These are phyloP conservation scores for Eumerus sabulonum DNA, from an alignment of 2,888 invertebrate genomes.

Conservation along the genomic window DNA sequence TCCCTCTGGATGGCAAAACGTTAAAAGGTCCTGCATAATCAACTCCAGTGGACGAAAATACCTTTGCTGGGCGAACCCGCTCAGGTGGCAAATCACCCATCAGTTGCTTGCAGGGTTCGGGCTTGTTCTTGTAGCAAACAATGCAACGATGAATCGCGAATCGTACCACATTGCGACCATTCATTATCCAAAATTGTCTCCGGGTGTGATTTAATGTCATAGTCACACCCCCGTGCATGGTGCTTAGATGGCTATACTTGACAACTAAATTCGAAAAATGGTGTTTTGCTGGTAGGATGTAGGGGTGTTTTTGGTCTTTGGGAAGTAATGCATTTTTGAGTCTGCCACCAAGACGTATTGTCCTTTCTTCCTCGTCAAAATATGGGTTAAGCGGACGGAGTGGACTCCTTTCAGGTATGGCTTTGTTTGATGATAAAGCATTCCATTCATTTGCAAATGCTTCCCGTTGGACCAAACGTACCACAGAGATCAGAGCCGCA, in stretches of 20 bases:
- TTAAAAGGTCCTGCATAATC: conserved; percentile 1
- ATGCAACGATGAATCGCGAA: conserved; percentile 34
- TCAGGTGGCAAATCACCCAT: conserved; percentile 14
- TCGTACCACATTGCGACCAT: conserved; percentile 38
- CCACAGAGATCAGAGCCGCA: too few relatives aligned
- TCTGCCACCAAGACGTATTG: too few relatives aligned
- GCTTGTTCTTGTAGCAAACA: conserved; percentile 33
- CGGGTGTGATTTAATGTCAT: conserved; percentile 29
- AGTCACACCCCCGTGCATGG: too few relatives aligned
- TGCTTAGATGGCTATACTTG: conserved; percentile 9
- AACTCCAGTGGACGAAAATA: background rate
- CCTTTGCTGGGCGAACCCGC: background rate
- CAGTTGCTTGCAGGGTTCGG: conserved; percentile 15
- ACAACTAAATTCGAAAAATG: conserved; percentile 12
- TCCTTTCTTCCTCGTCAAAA: conserved; percentile 27
- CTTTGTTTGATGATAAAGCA: too few relatives aligned
- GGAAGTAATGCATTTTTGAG: conserved; percentile 20
- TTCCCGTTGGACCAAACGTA: too few relatives aligned
- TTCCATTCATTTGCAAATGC: too few relatives aligned
- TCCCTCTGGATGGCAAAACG: background rate
- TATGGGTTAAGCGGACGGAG: conserved; percentile 26
- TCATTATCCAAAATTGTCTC: too few relatives aligned
- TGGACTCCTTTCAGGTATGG: background rate
- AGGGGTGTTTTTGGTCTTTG: too few relatives aligned
- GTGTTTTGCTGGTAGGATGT: too few relatives aligned